These are phyloP conservation scores for Ranitomeya imitator DNA, from an alignment of 2,113 vertebrate species.

Conservation along the genomic window DNA sequence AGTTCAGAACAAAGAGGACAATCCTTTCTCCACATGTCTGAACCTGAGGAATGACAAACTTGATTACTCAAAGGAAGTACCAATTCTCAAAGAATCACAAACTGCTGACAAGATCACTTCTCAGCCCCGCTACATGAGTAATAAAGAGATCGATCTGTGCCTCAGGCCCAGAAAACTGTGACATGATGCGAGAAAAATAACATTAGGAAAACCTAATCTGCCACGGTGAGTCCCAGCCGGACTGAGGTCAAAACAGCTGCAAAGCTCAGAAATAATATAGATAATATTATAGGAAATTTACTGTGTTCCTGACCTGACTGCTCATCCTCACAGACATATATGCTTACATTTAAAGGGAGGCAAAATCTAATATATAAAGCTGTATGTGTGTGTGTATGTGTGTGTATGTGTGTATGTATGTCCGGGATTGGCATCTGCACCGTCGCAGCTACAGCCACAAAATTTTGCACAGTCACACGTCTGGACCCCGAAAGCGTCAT, in stretches of 20 bases:
- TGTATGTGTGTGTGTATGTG: too few relatives aligned
- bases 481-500: too few relatives aligned
- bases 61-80: slow-evolving; percentile 40
- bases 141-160: not conserved
- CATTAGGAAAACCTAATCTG: slow-evolving; percentile 8
- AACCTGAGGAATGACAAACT: slow-evolving; percentile 74
- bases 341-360: not conserved
- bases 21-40: slow-evolving; percentile 84
- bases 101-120: slow-evolving; percentile 51
- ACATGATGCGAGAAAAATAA: slow-evolving; percentile 23
- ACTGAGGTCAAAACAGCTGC: not conserved
- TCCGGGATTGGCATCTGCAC: too few relatives aligned
- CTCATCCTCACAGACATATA: not conserved
- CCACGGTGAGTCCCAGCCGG: not conserved
- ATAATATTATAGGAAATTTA: not conserved
- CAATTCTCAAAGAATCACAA: not conserved
- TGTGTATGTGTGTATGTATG: too few relatives aligned
- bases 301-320: not conserved
- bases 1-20: slow-evolving; percentile 88
- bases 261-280: not conserved
- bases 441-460: too few relatives aligned
- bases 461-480: too few relatives aligned
- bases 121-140: not conserved
- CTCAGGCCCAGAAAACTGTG: slow-evolving; percentile 20
- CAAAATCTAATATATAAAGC: too few relatives aligned